These are phyloP conservation scores for Anastatus disparis DNA, from an alignment of 1,140 invertebrate species.

Conservation along the genomic window DNA sequence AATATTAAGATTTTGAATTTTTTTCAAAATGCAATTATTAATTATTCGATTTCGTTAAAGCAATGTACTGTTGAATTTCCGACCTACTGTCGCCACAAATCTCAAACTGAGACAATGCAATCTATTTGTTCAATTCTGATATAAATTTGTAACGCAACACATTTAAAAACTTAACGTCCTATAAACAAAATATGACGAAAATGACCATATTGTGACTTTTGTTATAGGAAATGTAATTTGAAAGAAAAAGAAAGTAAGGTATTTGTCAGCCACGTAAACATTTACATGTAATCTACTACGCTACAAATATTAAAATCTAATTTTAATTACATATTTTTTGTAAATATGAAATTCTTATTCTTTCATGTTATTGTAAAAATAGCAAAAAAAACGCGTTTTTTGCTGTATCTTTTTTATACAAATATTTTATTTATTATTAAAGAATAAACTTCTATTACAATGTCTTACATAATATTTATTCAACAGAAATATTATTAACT, in stretches of 20 bases:
- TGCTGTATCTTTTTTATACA: constrained; percentile 16
- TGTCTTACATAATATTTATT: constrained; percentile 23
- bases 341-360: background rate
- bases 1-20: too few relatives aligned
- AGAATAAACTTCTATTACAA: constrained; percentile 34
- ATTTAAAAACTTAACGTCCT: too few relatives aligned
- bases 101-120: too few relatives aligned
- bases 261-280: background rate
- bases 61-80: too few relatives aligned
- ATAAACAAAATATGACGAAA: too few relatives aligned
- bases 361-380: background rate
- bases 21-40: too few relatives aligned
- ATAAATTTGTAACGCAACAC: too few relatives aligned
- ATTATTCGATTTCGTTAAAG: too few relatives aligned
- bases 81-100: too few relatives aligned
- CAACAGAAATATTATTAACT: constrained; percentile 27
- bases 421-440: constrained; percentile 28
- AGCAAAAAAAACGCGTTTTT: background rate
- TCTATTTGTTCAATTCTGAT: too few relatives aligned
- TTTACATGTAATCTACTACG: background rate
- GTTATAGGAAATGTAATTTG: too few relatives aligned
- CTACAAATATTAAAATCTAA: background rate
- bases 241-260: background rate
- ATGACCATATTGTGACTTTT: too few relatives aligned
- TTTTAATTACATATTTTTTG: background rate